These are phyloP conservation scores for Leistus spinibarbis DNA, from an alignment of 2,888 invertebrate genomes.

Conservation along the genomic window DNA sequence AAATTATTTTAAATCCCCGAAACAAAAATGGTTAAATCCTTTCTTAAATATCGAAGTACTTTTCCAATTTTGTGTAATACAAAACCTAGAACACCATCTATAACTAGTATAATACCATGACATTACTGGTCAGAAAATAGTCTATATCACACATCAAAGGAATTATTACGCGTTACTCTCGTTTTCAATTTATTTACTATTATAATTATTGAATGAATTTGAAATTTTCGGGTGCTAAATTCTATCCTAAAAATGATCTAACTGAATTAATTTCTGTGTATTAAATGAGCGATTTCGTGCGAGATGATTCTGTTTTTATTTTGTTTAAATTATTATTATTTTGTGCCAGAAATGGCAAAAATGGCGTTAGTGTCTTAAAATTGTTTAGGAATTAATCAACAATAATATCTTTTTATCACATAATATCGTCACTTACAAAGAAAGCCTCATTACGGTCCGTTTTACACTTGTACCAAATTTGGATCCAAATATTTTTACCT, in stretches of 20 bases:
- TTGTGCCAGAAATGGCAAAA: slow-evolving; percentile 21
- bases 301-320: slow-evolving; percentile 29
- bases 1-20: no score
- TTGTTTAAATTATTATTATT: not conserved
- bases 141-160: slow-evolving; percentile 33
- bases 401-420: slow-evolving; percentile 28
- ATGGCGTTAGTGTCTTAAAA: slow-evolving; percentile 29
- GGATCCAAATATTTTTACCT: not conserved
- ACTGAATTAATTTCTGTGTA: slow-evolving; percentile 22
- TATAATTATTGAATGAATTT: slow-evolving; percentile 7
- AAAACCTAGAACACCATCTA: not conserved
- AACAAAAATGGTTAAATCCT: no score
- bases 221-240: slow-evolving; percentile 31
- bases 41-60: no score
- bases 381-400: slow-evolving; percentile 23
- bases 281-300: slow-evolving; percentile 18
- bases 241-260: slow-evolving; percentile 22
- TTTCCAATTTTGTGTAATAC: no score
- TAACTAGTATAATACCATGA: slow-evolving; percentile 5
- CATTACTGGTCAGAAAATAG: slow-evolving; percentile 33
- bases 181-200: slow-evolving; percentile 9
- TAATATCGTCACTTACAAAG: slow-evolving; percentile 12
- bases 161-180: slow-evolving; percentile 19
- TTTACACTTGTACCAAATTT: not conserved
- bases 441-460: not conserved